Evolutionary conservation across 2,797 vertebrate genomes (phyloP).

Genomic region (Schizopygopsis pylzovi): DNA sequence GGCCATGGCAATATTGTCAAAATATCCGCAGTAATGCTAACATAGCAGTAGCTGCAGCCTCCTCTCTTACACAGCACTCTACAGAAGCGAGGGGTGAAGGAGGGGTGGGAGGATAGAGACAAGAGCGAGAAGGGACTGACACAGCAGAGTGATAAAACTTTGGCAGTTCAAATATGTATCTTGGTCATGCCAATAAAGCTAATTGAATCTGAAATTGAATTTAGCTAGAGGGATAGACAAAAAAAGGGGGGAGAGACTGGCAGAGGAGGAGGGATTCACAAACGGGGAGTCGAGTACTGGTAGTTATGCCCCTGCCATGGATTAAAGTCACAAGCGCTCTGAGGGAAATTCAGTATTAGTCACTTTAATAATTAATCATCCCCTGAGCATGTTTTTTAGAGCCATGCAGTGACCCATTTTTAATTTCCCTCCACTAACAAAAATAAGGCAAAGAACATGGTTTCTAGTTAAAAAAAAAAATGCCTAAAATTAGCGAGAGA

Average conservation of each 20-base stretch:
- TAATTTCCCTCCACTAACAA: conserved; percentile 69
- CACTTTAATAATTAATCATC: conserved; percentile 84
- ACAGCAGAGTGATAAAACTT: conserved; percentile 56
- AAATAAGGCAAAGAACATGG: conserved; percentile 63
- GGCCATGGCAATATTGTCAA: background rate
- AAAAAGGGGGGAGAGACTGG: conserved; percentile 29
- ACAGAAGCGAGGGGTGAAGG: conserved; percentile 45
- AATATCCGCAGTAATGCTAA: conserved; percentile 36
- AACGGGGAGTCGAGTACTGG: conserved; percentile 54
- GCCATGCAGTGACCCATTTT: conserved; percentile 80
- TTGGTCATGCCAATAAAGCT: conserved; percentile 59
- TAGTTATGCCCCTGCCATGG: conserved; percentile 73
- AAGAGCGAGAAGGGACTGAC: conserved; percentile 41
- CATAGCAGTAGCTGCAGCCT: conserved; percentile 35
- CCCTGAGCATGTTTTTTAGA: conserved; percentile 75
- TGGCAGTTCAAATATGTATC: conserved; percentile 64
- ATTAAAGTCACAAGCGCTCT: conserved; percentile 72
- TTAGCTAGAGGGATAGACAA: conserved; percentile 32
- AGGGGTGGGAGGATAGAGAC: conserved; percentile 54
- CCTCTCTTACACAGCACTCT: conserved; percentile 34
- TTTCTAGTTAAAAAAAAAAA: conserved; percentile 43
- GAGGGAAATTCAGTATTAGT: conserved; percentile 82
- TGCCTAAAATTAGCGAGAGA: conserved; percentile 61
- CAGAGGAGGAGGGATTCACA: conserved; percentile 66
- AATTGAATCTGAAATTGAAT: conserved; percentile 64